Conservation (phyloP, 1,140 invertebrate genomes). For the Ceratina australensis region DNA sequence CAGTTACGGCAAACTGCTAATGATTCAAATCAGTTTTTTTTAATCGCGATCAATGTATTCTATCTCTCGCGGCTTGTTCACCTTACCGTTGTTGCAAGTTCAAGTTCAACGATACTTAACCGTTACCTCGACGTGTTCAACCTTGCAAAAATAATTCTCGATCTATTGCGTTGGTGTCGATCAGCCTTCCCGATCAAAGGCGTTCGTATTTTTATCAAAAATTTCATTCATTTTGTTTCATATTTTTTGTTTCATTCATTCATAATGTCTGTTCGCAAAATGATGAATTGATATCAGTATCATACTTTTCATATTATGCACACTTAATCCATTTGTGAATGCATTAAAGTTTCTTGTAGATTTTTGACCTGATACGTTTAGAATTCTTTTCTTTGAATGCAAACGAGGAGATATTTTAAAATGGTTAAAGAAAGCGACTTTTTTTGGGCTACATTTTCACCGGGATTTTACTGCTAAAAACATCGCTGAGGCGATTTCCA, state of each 20-base stretch:
- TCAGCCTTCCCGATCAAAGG: no score
- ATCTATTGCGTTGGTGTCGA: not conserved
- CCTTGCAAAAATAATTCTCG: no score
- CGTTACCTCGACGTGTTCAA: not conserved
- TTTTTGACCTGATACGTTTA: no score
- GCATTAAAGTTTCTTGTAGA: no score
- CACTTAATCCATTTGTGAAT: no score
- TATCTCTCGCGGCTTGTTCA: not conserved
- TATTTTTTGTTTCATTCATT: no score
- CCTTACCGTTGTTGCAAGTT: not conserved
- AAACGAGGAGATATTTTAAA: conserved; percentile 7
- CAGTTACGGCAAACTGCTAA: not conserved
- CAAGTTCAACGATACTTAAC: not conserved
- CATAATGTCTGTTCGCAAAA: no score
- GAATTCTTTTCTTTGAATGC: no score
- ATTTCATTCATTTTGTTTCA: no score
- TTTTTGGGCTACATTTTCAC: not conserved
- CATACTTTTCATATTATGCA: no score
- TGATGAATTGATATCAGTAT: no score
- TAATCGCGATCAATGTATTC: not conserved
- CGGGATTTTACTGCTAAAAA: not conserved
- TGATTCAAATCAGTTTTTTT: conserved; percentile 2
- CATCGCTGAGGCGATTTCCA: conserved; percentile 18
- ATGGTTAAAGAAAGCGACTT: not conserved
- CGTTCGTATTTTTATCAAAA: no score